Base-by-base conservation (phyloP, 1,140 invertebrate genomes). In the Drosophila ercepeae region DNA sequence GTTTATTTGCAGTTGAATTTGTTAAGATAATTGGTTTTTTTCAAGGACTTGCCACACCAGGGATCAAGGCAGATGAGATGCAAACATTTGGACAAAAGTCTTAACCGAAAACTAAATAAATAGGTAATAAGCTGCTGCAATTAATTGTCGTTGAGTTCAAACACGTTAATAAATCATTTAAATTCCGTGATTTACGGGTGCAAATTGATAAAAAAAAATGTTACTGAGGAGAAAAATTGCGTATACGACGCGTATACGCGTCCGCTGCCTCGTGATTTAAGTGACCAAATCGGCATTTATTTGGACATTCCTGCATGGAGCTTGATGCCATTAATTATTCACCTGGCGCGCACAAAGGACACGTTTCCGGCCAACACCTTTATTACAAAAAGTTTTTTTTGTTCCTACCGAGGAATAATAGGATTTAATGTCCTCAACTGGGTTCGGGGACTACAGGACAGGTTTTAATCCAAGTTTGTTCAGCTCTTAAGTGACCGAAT, bases 351-450 rank as follows among this genome's bases (percentile, higher is more conserved):
- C 39, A 32, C 29, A 34, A 61, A 53, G 64, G 36, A 60, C 73
- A 81, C 68, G 53, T 58, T 68, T 67, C 57, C 36, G 57, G 55
- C 29, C 55, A 46, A 69, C 72, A 73, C 71, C 81, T 72, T 74
- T 54, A 25, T 29, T 45, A 45, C 27, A 25, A 71, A 75, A 75
- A 44, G 34, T 53, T 69, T 44, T 63, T 1, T 42, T 8, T 7
- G 48, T 54, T 77, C 11, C 49, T 16, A 46, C 53, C 45, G 34
- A 36, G 25, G 76, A 76, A 82, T 88, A 88, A 84, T 88, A 81
- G 77, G 73, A 88, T 88, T 77, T 88, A 88, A 88, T 77, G 68
- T 58, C 63, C 34, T 48, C 51, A 11, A n/a, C n/a, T 13, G 52
- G 49, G 44, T 23, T 18, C 25, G 21, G 34, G 55, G 32, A 34